Base-by-base conservation (phyloP, 2,888 invertebrate genomes). In the Plebejus melissa region DNA sequence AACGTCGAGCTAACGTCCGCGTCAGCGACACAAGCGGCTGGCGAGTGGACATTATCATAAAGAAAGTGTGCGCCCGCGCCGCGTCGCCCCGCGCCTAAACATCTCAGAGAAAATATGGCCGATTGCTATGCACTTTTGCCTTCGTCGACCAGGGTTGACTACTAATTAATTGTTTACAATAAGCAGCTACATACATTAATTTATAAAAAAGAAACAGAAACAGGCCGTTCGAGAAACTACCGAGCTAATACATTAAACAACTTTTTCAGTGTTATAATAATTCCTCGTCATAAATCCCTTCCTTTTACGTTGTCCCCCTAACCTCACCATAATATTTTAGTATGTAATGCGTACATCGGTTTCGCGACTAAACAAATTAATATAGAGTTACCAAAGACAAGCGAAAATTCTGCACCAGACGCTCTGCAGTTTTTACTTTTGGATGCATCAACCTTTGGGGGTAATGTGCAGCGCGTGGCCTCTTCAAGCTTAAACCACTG, bases 51-150 rank as follows among this genome's bases (percentile, higher is more conserved):
- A 71, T 71, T 71, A 46, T 46, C 41, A 71, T 89, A 88, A 86
- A 88, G 90, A 90, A 90, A 90, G 90, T 86, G 83, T 82, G 69
- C 76, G 75, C 76, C 76, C 84, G 82, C 81, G 82, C 77, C 50
- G 82, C 81, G 82, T 77, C 50, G 82, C 77, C 46, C 79, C 77
- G 65, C 77, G 74, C 72, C 78, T 75, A 74, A 78, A 79, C 79
- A 79, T 79, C 76, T 74, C 71, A 69, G 79, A 80, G 80, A 82
- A 80, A 82, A 79, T 77, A 54, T 80, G 75, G 77, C 76, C 79
- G 78, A 79, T 78, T 77, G 81, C 80, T 79, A 80, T 81, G 82
- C 82, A 82, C 83, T 82, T 81, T 82, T 83, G 82, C 81, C 81
- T 82, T 80, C 80, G 41, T 75, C 22, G 76, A 16, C 36, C 76